These are phyloP conservation scores for Leucoptera coffeella DNA, from an alignment of 2,888 invertebrate genomes.

Conservation along the genomic window DNA sequence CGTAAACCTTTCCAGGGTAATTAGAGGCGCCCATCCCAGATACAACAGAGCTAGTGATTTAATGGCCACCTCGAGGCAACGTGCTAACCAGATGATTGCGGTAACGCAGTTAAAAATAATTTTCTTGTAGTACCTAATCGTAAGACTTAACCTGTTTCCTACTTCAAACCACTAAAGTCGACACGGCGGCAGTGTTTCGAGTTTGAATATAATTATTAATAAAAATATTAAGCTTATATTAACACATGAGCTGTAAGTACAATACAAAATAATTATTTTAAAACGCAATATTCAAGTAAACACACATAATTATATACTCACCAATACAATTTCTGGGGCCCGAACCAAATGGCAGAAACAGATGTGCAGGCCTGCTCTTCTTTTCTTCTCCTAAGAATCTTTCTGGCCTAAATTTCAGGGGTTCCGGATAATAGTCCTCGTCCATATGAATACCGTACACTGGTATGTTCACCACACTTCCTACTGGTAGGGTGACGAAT, in stretches of 20 bases:
- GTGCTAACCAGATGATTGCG: no score
- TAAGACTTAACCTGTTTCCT: no score
- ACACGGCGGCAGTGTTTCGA: no score
- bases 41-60: no score
- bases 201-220: no score
- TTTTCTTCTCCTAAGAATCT: conserved; percentile 50
- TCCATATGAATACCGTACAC: conserved; percentile 48
- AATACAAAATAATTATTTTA: background rate
- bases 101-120: no score
- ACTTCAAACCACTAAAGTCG: no score
- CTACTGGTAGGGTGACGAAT: conserved; percentile 29
- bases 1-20: no score
- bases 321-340: conserved; percentile 50
- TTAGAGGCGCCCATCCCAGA: no score
- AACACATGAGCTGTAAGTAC: background rate
- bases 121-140: no score
- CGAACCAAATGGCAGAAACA: conserved; percentile 48
- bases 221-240: background rate
- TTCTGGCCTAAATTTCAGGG: conserved; percentile 44
- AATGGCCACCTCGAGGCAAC: no score
- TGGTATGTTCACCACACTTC: conserved; percentile 35
- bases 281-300: background rate
- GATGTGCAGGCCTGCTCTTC: conserved; percentile 32
- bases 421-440: conserved; percentile 47
- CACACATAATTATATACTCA: conserved; percentile 12